Evolutionary conservation across 2,797 vertebrate genomes (phyloP).

Genomic region (Phataginus tetradactyla): DNA sequence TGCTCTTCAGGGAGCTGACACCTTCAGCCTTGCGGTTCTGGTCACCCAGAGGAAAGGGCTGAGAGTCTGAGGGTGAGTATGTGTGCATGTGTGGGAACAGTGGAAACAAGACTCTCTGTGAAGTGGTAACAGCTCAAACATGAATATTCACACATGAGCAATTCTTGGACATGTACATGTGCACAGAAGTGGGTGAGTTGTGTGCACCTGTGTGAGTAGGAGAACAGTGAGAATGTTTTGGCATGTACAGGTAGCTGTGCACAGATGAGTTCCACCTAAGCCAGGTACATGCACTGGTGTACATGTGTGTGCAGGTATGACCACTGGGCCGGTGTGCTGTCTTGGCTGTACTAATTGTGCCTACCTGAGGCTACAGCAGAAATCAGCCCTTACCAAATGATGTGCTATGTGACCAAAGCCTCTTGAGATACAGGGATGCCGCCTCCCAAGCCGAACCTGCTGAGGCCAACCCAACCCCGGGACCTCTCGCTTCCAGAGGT

Average conservation of each 20-base stretch:
- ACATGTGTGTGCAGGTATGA: fast-evolving
- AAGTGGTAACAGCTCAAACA: fast-evolving
- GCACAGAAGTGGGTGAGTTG: neutral
- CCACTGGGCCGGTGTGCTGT: neutral
- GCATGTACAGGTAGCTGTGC: fast-evolving
- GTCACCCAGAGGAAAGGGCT: neutral
- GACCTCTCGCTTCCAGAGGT: neutral
- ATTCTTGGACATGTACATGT: fast-evolving
- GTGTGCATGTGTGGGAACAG: neutral
- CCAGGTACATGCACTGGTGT: fast-evolving
- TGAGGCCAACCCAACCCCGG: neutral
- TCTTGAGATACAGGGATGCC: neutral
- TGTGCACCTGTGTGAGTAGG: neutral
- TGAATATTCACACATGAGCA: neutral
- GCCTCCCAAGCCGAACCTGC: neutral
- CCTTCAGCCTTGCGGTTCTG: neutral
- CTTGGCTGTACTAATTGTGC: neutral
- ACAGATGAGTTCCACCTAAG: neutral
- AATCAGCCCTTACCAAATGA: neutral
- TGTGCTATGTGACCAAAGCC: neutral
- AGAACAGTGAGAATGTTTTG: neutral
- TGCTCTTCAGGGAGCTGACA: neutral
- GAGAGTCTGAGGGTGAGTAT: neutral
- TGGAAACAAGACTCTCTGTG: neutral
- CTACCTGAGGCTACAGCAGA: neutral